These are phyloP conservation scores for Menidia menidia DNA, from an alignment of 2,797 vertebrate species.

Conservation along the genomic window DNA sequence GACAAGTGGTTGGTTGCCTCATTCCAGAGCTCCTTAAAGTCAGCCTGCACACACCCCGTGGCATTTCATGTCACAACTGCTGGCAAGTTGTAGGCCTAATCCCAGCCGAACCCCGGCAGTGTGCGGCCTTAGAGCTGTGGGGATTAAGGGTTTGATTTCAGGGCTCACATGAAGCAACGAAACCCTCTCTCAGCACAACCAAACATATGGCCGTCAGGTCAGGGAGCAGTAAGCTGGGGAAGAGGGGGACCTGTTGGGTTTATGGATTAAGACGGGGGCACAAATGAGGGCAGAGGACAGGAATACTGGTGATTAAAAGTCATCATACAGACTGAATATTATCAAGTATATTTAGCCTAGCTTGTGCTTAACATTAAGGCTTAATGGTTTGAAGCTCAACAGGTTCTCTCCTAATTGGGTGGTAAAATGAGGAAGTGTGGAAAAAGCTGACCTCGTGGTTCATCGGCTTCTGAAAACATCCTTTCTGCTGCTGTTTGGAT, in stretches of 20 bases:
- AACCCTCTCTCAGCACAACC: constrained; percentile 34
- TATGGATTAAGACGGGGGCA: not conserved
- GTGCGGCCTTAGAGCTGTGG: constrained; percentile 38
- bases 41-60: not conserved
- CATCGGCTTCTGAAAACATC: no score
- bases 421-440: no score
- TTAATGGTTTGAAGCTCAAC: no score
- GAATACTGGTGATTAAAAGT: not conserved
- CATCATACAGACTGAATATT: not conserved
- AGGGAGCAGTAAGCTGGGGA: constrained; percentile 13
- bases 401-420: no score
- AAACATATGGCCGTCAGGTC: constrained; percentile 49
- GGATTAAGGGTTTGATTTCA: constrained; percentile 73
- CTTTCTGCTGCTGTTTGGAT: no score
- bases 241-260: not conserved
- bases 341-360: no score
- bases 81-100: constrained; percentile 33
- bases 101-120: constrained; percentile 34
- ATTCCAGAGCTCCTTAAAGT: not conserved
- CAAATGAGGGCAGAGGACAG: not conserved
- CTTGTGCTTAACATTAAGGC: no score
- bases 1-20: not conserved
- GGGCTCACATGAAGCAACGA: constrained; percentile 50
- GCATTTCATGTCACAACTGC: constrained; percentile 34
- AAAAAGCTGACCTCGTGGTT: no score